Evolutionary conservation across 2,113 vertebrate genomes (phyloP), one percentile per base, ranked within the genome.

Genomic region (Sinosuthora webbiana): DNA sequence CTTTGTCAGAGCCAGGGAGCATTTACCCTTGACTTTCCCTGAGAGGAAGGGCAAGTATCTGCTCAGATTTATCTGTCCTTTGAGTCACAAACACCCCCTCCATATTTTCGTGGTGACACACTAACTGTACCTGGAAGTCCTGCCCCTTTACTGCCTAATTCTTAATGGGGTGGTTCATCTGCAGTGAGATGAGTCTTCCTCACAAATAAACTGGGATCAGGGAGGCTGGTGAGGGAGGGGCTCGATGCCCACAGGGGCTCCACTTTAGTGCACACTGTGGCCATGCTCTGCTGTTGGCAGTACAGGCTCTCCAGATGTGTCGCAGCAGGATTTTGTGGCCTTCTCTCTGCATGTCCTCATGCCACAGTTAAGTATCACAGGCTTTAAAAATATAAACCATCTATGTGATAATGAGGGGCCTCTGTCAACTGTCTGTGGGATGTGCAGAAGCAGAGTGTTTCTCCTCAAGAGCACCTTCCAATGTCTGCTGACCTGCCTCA

Each of bases 241-340:
- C 53, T 68, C 6, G 1, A 27, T 44, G 37, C 27, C 63, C 45
- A 37, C 0, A 0, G 33, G 13, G 11, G 1, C 27, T 25, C 17
- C 64, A 33, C 37, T 52, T 77, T 22, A 52, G 27, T 37, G 22
- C 2, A 1, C 53, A 45, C 27, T 27, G 14, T 33, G 45, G 17
- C 27, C 63, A 37, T 0, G 2, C 37, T 67, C 52, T 59, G 63
- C 62, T 86, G 3, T 15, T 59, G 31, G 62, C 4, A 3, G 31
- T 31, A 21, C 0, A 0, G 22, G 45, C 39, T 42, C 33, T 60
- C 45, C 45, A 68, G 15, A 60, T 13, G 53, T 77, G 63, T 77
- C 9, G 1, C 45, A 65, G 42, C n/a, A 59, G 21, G 44, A 30
- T 56, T 76, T 57, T 50, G 62, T 67, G 42, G 71, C 52, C 52